phyloP scores from a whole-genome alignment of 2,888 invertebrate species.

The Bugula neritina region DNA sequence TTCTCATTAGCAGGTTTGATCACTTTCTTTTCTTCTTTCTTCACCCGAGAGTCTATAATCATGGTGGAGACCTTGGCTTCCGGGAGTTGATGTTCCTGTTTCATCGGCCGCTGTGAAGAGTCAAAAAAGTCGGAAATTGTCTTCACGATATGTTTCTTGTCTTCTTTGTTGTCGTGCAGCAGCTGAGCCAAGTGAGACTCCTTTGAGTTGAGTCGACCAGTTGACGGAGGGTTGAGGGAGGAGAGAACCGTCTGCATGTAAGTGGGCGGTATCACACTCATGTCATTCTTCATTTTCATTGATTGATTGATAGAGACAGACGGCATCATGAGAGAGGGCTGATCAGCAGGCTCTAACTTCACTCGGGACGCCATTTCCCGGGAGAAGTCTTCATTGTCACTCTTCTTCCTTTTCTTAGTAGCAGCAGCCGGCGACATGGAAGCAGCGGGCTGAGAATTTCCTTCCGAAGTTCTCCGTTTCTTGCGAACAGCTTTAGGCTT shows the following conservation, averaged over 20 bases:
- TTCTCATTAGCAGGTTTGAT: not conserved
- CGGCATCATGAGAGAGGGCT: not conserved
- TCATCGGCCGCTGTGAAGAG: conserved; percentile 4
- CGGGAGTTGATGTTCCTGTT: not conserved
- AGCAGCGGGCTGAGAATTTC: not conserved
- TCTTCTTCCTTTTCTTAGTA: conserved; percentile 14
- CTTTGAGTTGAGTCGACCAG: not conserved
- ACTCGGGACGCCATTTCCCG: not conserved
- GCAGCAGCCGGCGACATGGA: not conserved
- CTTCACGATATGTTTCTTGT: not conserved
- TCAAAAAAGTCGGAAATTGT: conserved; percentile 10
- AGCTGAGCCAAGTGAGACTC: not conserved
- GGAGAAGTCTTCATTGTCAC: conserved; percentile 6
- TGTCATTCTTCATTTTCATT: not conserved
- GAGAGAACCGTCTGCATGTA: not conserved
- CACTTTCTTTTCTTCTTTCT: conserved; percentile 6
- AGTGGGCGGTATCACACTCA: not conserved
- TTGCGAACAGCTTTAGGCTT: conserved; percentile 5
- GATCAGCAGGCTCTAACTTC: not conserved
- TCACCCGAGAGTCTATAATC: not conserved
- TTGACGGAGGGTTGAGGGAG: not conserved
- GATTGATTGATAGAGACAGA: not conserved
- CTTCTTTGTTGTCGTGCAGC: not conserved
- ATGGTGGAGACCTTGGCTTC: not conserved
- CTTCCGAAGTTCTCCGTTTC: not conserved